Percentiles rank a stretch among this genome's conserved stretches.
Evolutionary conservation across 2,888 invertebrate genomes (phyloP).

Genomic region (Bombylius major): DNA sequence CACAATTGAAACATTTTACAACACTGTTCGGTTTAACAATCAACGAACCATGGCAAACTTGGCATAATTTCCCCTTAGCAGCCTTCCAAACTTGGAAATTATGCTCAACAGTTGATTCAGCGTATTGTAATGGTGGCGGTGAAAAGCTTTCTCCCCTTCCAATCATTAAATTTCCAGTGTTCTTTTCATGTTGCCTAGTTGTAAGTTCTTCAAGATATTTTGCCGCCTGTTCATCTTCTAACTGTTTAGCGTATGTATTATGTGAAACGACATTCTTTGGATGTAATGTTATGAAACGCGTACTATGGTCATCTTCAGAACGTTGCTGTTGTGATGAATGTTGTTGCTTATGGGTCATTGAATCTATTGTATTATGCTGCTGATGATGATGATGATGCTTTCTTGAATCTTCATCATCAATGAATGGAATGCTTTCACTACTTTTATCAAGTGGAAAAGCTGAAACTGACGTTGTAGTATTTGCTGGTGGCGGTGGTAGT

Average conservation of each 20-base stretch:
- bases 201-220: neutral
- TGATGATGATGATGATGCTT: conserved; percentile 4
- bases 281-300: conserved; percentile 15
- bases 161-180: neutral
- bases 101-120: conserved; percentile 8
- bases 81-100: conserved; percentile 14
- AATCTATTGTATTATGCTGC: neutral
- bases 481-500: conserved; percentile 3
- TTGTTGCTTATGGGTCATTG: conserved; percentile 2
- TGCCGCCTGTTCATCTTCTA: conserved; percentile 3
- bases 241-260: conserved; percentile 3
- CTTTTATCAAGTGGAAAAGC: conserved; percentile 1
- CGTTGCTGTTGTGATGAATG: conserved; percentile 11
- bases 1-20: conserved; percentile 16
- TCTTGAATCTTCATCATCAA: conserved; percentile 14
- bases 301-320: conserved; percentile 6
- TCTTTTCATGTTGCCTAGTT: neutral
- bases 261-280: conserved; percentile 12
- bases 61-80: conserved; percentile 16
- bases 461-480: conserved; percentile 3
- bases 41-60: conserved; percentile 17
- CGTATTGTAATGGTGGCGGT: neutral
- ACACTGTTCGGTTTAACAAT: conserved; percentile 10
- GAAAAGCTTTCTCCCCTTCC: conserved; percentile 1
- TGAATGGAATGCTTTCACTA: conserved; percentile 16